Base-by-base conservation (phyloP, 2,888 invertebrate species). In the Nesidiocoris tenuis region DNA sequence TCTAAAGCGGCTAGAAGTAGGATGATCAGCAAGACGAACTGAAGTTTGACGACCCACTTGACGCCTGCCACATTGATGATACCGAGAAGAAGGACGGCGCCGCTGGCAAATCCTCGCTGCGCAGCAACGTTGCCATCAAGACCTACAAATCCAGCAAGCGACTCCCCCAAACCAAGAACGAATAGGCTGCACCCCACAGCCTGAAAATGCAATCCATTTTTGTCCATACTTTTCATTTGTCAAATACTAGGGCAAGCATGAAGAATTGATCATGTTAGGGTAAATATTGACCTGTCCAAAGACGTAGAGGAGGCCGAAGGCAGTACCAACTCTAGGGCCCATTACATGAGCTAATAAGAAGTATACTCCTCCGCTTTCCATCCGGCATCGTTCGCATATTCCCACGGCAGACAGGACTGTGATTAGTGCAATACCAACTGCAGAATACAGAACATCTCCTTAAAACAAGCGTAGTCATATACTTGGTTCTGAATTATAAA, bases 351-450 rank as follows among this genome's bases (percentile, higher is more conserved):
- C 93, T 55, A 98, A 86, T 77, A 98, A 87, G 85, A 97, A 97
- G 85, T 98, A 98, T 23, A 98, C 96, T 66, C 98, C 98, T n/a
- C 98, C 98, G 85, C 95, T 95, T 85, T 96, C 95, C 82, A 97
- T 92, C 78, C 94, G 88, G 85, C 96, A 96, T 83, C 96, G 86
- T 84, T 97, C 97, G 86, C 96, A 96, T 81, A 98, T 97, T 63
- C 97, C 98, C 77, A 98, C 95, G 21, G 96, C 96, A 80, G 97
- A 96, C 71, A 98, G 86, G 19, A 97, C 96, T 75, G 96, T 94
- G 81, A 97, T 91, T 81, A 97, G 85, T 25, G 95, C 96, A 79
- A 96, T 91, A 80, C 93, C 89, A 66, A 96, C 96, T 87, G 87
- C 80, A 88, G 87, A 74, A 78, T 59, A 19, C 7, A 18, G 3